Evolutionary conservation across 2,113 vertebrate species (phyloP).

Genomic region (Balaenoptera acutorostrata): DNA sequence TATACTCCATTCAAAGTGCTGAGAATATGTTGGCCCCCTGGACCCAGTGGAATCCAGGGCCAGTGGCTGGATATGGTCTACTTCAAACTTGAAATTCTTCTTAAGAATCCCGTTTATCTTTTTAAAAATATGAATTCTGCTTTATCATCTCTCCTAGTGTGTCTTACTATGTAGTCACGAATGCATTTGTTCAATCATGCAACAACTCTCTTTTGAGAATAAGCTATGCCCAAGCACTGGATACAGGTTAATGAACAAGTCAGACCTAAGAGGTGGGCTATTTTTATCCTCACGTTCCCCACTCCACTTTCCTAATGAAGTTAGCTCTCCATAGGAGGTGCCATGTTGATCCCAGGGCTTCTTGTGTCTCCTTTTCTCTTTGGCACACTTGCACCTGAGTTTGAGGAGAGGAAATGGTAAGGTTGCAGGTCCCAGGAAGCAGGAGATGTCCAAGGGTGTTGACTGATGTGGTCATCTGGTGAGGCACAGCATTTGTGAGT

Average conservation of each 20-base stretch:
- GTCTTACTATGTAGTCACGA: background rate
- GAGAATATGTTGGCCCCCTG: background rate
- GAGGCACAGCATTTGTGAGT: background rate
- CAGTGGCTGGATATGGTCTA: background rate
- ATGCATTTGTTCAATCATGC: background rate
- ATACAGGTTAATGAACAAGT: background rate
- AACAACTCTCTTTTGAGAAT: background rate
- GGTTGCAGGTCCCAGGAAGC: background rate
- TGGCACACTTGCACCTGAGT: background rate
- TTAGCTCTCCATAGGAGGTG: no score
- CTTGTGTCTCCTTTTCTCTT: background rate
- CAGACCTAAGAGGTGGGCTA: background rate
- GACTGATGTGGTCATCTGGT: fast-evolving
- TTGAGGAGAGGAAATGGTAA: background rate
- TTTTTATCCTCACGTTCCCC: background rate
- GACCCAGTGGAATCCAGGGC: background rate
- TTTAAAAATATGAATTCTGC: background rate
- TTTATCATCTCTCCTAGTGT: no score
- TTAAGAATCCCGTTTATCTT: background rate
- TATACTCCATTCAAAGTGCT: background rate
- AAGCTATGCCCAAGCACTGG: background rate
- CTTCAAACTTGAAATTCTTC: background rate
- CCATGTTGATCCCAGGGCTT: background rate
- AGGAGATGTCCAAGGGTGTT: no score
- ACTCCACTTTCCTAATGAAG: background rate